Evolutionary conservation across 2,797 vertebrate genomes (phyloP).

Genomic region (Chanos chanos): DNA sequence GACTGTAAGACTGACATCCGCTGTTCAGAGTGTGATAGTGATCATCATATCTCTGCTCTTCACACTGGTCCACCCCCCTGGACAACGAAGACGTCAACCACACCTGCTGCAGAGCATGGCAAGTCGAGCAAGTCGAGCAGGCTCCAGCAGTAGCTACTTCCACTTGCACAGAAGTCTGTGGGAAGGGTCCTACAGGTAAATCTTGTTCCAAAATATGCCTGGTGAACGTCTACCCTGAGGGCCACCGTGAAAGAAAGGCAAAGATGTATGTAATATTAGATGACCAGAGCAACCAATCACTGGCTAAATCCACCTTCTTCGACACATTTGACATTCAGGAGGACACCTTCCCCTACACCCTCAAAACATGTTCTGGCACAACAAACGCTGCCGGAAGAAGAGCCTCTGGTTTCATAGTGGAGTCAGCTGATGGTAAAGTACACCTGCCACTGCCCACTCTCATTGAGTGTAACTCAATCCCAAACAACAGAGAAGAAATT

Average conservation of each 20-base stretch:
- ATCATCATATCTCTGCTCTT: constrained; percentile 14
- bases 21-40: constrained; percentile 7
- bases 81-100: background rate
- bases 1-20: constrained; percentile 4
- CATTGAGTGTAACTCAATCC: background rate
- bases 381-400: constrained; percentile 11
- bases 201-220: constrained; percentile 32
- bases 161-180: constrained; percentile 33
- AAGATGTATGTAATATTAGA: constrained; percentile 29
- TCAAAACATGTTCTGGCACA: constrained; percentile 34
- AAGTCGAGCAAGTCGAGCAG: background rate
- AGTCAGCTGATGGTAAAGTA: constrained; percentile 19
- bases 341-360: constrained; percentile 1
- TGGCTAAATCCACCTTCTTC: constrained; percentile 26
- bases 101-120: background rate
- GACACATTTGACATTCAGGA: too few relatives aligned
- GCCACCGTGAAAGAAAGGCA: background rate
- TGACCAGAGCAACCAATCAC: constrained; percentile 23
- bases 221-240: constrained; percentile 10
- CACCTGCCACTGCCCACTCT: constrained; percentile 8
- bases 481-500: background rate
- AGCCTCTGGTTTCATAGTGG: constrained; percentile 20
- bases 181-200: background rate
- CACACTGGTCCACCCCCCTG: constrained; percentile 2
- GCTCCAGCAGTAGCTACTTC: background rate